phyloP scores from a whole-genome alignment of 2,888 invertebrate genomes.

The Dascillus cervinus region DNA sequence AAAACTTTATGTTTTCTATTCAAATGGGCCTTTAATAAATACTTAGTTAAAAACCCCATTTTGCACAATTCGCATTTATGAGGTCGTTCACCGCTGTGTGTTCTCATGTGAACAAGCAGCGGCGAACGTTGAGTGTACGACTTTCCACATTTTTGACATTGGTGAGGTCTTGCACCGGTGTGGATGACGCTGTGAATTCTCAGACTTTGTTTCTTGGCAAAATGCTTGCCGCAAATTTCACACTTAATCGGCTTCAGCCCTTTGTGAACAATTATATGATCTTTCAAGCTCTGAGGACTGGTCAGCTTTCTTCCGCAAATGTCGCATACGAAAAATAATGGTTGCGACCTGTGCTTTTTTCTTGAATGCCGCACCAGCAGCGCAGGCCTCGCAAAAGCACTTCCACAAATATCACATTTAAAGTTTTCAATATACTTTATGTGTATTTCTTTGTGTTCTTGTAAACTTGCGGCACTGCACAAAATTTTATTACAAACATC shows the following conservation, averaged over 20 bases:
- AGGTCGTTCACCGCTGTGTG: too few relatives aligned
- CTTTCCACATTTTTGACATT: too few relatives aligned
- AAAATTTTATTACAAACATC: slow-evolving; percentile 37
- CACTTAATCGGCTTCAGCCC: slow-evolving; percentile 22
- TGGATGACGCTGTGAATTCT: slow-evolving; percentile 32
- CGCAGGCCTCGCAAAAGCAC: too few relatives aligned
- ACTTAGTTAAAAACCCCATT: too few relatives aligned
- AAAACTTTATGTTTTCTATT: too few relatives aligned
- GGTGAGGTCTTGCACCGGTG: slow-evolving; percentile 9
- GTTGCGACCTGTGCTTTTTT: too few relatives aligned
- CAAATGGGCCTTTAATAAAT: too few relatives aligned
- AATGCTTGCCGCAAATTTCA: slow-evolving; percentile 36
- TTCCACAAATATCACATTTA: slow-evolving; percentile 5
- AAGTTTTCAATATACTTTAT: slow-evolving; percentile 1
- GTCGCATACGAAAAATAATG: too few relatives aligned
- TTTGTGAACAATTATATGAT: slow-evolving; percentile 23
- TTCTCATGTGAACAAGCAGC: too few relatives aligned
- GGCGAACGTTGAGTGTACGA: too few relatives aligned
- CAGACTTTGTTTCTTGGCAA: slow-evolving; percentile 36
- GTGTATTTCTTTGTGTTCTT: slow-evolving; percentile 9
- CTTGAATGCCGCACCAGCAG: too few relatives aligned
- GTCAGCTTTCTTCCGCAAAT: slow-evolving; percentile 37
- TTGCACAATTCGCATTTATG: too few relatives aligned
- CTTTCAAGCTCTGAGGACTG: slow-evolving; percentile 12
- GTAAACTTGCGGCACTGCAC: slow-evolving; percentile 21